Base-by-base conservation (phyloP, 2,888 invertebrate species). In the Caenorhabditis drosophilae region DNA sequence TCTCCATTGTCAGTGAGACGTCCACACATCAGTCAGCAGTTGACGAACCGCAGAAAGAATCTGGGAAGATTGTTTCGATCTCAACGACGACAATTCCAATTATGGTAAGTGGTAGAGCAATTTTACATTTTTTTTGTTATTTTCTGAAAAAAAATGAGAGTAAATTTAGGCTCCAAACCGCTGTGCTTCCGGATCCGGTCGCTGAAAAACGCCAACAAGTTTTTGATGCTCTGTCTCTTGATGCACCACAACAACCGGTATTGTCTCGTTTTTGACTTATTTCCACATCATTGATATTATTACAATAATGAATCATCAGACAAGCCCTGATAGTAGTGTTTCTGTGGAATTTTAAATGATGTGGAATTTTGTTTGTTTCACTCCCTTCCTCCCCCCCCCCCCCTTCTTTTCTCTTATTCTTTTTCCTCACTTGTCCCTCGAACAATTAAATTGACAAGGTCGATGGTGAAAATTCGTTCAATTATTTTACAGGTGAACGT, bases 1-100 rank as follows among this genome's bases (percentile, higher is more conserved):
- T 71, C 71, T 64, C 68, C 58, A 55, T 58, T 58, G 35, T 58
- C 67, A 49, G 71, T 71, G 64, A 68, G 66, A 63, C 63, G 71
- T 55, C 62, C 67, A 45, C 71, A 67, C 62, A 68, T 64, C 60
- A 67, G 60, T 56, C 51, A 51, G 56, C 67, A 67, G 44, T 47
- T 60, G 56, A 63, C 56, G 54, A 68, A 64, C 54, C 61, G 62
- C 61, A 64, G 71, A 58, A 71, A 68, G 57, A 61, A 55, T 55
- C 62, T 61, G 44, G 71, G 71, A 71, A 60, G 50, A 50, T 57
- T 60, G 51, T 64, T 66, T 51, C 67, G 66, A 53, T 56, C 64
- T 42, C 59, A 59, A 46, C 59, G 44, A 23, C 51, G 46, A 31
- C 58, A 66, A 51, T 54, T 58, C 54, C 54, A 50, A 34, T 50